Evolutionary conservation across 2,113 vertebrate genomes (phyloP).

Genomic region (Hyperopisus bebe): DNA sequence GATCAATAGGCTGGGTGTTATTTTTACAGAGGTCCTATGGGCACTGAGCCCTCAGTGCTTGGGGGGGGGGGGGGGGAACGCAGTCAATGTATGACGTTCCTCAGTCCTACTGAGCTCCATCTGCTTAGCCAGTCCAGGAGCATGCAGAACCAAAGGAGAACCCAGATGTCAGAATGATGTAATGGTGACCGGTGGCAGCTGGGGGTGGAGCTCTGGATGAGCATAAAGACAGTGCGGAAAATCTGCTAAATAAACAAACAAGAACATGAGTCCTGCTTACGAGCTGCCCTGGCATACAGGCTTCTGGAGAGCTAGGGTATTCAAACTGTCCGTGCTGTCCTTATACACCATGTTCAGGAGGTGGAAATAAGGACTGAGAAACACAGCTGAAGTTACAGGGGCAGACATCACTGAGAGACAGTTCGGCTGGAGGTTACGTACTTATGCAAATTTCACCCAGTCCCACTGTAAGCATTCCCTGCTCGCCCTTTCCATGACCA

Average conservation of each 20-base stretch:
- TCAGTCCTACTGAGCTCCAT: not conserved
- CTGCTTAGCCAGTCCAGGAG: not conserved
- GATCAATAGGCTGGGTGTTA: slow-evolving; percentile 21
- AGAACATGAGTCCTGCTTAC: not conserved
- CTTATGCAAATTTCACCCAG: not conserved
- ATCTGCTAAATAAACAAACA: not conserved
- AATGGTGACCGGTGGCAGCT: not conserved
- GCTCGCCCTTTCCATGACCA: not conserved
- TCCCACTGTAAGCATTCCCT: not conserved
- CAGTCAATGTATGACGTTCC: not conserved
- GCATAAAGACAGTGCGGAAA: not conserved
- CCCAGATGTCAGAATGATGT: not conserved
- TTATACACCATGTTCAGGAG: not conserved
- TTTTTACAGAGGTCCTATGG: slow-evolving; percentile 6
- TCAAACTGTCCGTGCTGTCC: not conserved
- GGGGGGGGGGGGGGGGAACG: not conserved
- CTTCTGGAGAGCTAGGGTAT: not conserved
- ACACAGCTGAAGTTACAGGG: not conserved
- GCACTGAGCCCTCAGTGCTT: not conserved
- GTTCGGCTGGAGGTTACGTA: not conserved
- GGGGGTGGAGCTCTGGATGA: not conserved
- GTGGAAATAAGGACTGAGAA: not conserved
- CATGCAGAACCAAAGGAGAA: not conserved
- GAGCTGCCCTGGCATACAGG: not conserved
- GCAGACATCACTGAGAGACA: not conserved